phyloP scores from a whole-genome alignment of 2,797 vertebrate genomes.

The Nothura maculosa region DNA sequence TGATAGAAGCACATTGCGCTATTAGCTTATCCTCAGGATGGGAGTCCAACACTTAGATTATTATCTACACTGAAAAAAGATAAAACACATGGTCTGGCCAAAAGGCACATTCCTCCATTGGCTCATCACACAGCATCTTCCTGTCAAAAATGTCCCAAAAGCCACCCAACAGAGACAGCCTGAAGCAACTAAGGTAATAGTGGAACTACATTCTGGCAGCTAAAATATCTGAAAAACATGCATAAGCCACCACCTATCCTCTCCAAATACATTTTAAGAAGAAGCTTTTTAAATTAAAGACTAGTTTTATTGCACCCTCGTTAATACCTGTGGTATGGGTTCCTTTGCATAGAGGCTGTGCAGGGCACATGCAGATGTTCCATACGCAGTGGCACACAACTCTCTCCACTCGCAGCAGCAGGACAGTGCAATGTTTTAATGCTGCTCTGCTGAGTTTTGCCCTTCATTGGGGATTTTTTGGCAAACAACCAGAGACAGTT shows the following conservation, averaged over 20 bases:
- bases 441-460: background rate
- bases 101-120: background rate
- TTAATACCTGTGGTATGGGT: background rate
- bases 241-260: background rate
- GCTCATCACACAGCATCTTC: rapidly evolving
- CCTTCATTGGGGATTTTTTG: background rate
- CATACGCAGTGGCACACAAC: background rate
- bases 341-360: background rate
- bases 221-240: background rate
- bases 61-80: rapidly evolving
- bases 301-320: background rate
- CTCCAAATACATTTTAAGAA: background rate
- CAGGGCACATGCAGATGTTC: background rate
- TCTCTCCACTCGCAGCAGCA: background rate
- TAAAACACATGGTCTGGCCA: background rate
- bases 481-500: background rate
- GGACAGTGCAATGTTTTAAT: background rate
- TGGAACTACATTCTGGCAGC: background rate
- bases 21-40: background rate
- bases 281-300: background rate
- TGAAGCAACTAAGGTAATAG: background rate
- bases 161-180: background rate
- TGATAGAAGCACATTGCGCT: background rate
- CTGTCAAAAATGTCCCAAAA: background rate
- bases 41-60: background rate